Evolutionary conservation across 2,888 invertebrate genomes (phyloP), one percentile per base, ranked within the genome.

Genomic region (Phaedon cochleariae): DNA sequence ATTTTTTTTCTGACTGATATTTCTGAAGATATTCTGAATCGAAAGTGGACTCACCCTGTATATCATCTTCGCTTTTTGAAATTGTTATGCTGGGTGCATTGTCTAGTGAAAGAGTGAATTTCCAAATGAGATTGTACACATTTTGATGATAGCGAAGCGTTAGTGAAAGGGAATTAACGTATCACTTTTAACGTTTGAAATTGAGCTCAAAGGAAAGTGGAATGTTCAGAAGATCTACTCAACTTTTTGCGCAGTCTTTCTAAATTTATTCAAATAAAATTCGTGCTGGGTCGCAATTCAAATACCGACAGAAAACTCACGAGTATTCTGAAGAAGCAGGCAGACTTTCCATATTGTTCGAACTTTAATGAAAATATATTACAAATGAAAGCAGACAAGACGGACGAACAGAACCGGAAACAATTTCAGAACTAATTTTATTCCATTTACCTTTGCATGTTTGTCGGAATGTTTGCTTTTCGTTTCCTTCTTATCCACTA

Each of bases 291-390:
- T 26, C 2, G 34, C 9, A 9, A 34, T 34, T 34, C 34, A 7
- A 29, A 29, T 29, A 10, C 34, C 34, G 34, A 34, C 5, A 10
- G 2, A 34, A 34, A 34, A 34, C 34, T 34, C 34, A 10, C 10
- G 5, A 34, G 34, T 34, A 34, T 34, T 12, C 12, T 34, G 34
- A 34, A 10, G 34, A 34, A 34, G 12, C 15, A 55, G 62, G 58
- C 64, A 53, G 34, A 64, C 41, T 52, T 64, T 64, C 52, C 34
- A 53, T 64, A 53, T 59, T 53, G 48, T 52, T 59, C 59, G 45
- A 59, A 64, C 53, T 53, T 29, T 46, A 64, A 64, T 64, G 58
- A 64, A 64, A 64, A 64, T 64, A 59, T 64, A 64, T 64, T 53
- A 53, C 64, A 59, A 64, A 59, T 59, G 58, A 64, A 46, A 48